Conservation (phyloP, 2,113 vertebrate species). For the Cyphomyrus plagiostoma region DNA sequence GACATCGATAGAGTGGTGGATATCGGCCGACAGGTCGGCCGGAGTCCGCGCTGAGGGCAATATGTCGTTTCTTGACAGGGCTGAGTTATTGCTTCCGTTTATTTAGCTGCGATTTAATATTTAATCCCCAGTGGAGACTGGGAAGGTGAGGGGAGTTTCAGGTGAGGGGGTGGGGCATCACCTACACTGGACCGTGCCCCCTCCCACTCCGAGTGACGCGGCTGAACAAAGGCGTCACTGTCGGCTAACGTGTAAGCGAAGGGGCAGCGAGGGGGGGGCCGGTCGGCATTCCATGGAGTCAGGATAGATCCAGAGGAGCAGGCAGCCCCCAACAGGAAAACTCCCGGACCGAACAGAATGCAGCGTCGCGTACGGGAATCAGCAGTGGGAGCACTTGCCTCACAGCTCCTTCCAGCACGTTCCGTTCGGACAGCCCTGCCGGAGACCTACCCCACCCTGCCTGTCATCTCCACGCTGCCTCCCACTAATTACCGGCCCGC, state of each 20-base stretch:
- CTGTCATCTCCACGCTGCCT: not conserved
- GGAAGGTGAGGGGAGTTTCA: slow-evolving; percentile 54
- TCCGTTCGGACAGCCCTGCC: not conserved
- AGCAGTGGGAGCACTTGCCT: not conserved
- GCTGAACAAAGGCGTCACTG: slow-evolving; percentile 49
- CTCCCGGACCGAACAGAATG: not conserved
- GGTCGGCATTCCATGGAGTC: not conserved
- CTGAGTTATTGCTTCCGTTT: slow-evolving; percentile 55
- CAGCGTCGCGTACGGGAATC: not conserved
- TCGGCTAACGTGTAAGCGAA: not conserved
- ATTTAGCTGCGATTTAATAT: slow-evolving; percentile 56
- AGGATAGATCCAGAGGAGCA: not conserved
- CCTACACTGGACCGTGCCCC: not conserved
- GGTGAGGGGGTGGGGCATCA: slow-evolving; percentile 31
- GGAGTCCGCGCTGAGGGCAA: slow-evolving; percentile 39
- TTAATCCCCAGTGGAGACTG: slow-evolving; percentile 57
- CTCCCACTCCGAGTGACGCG: slow-evolving; percentile 40
- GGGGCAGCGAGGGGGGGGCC: not conserved
- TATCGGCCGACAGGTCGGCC: slow-evolving; percentile 27
- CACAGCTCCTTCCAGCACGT: not conserved
- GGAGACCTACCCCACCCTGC: not conserved
- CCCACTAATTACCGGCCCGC: not conserved
- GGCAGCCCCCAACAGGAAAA: not conserved
- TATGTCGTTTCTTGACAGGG: slow-evolving; percentile 49
- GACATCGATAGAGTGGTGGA: slow-evolving; percentile 22